Percentiles rank a stretch among this genome's conserved stretches.
Conservation (phyloP, 1,140 invertebrate species). For the Harpegnathos saltator region DNA sequence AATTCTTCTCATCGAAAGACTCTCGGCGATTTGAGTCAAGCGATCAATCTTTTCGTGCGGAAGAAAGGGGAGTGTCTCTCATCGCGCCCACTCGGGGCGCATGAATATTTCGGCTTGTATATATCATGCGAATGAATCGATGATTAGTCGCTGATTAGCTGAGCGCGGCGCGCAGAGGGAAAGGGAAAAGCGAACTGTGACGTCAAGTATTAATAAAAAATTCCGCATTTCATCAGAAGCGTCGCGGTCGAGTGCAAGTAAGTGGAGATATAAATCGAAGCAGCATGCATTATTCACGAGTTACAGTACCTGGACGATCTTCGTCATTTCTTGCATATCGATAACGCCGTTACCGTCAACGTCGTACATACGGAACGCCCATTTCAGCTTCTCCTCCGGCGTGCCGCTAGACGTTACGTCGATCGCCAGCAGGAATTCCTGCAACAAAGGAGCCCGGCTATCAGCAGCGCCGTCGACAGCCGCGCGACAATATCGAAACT, state of each 20-base stretch:
- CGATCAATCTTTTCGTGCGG: no score
- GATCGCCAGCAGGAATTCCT: constrained; percentile 99
- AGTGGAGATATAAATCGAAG: constrained; percentile 53
- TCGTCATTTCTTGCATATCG: constrained; percentile 98
- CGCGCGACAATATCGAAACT: constrained; percentile 41
- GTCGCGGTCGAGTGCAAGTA: constrained; percentile 42
- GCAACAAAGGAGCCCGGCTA: constrained; percentile 79
- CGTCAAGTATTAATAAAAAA: constrained; percentile 55
- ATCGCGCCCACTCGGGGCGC: no score
- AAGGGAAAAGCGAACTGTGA: not conserved
- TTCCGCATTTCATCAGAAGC: constrained; percentile 13
- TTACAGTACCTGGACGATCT: constrained; percentile 93
- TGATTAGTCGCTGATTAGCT: not conserved
- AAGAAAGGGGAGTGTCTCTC: no score
- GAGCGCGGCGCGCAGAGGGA: no score
- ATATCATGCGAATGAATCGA: not conserved
- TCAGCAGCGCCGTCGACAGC: constrained; percentile 4
- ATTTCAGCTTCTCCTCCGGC: constrained; percentile 99
- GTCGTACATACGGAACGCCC: constrained; percentile 99
- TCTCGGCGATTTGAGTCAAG: no score
- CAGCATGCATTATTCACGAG: constrained; percentile 47
- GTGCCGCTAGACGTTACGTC: constrained; percentile 99
- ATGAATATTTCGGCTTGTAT: not conserved
- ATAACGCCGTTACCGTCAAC: constrained; percentile 99
- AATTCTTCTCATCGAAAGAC: no score